A percentile compares a stretch with the other conserved stretches of the same genome.
These are phyloP conservation scores for Peromyscus eremicus DNA, from an alignment of 2,797 vertebrate species.

Conservation along the genomic window DNA sequence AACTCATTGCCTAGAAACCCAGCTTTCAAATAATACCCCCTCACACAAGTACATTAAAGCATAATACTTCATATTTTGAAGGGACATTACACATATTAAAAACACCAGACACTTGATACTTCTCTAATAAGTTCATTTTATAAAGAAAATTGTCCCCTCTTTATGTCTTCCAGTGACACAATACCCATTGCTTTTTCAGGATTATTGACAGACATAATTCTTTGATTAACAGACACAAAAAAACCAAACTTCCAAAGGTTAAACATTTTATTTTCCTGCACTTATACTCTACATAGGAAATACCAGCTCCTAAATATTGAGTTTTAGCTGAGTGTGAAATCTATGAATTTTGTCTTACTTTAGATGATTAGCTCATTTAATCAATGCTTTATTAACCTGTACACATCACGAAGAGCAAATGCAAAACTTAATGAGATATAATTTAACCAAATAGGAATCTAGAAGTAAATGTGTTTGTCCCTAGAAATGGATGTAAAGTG, in stretches of 20 bases:
- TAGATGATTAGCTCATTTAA: constrained; percentile 80
- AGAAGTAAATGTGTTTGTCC: not conserved
- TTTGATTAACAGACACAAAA: constrained; percentile 3
- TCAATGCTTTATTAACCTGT: constrained; percentile 76
- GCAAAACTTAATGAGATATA: constrained; percentile 48
- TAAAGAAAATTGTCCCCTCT: not conserved
- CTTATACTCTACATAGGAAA: constrained; percentile 30
- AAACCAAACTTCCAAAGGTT: not conserved
- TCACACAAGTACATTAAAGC: not conserved
- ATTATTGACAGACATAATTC: not conserved
- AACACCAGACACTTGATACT: not conserved
- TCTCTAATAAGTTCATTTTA: not conserved
- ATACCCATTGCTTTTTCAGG: not conserved
- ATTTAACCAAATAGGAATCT: constrained; percentile 28
- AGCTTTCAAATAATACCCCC: not conserved
- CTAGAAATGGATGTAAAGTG: not conserved
- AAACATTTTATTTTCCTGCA: constrained; percentile 11
- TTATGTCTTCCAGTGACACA: not conserved
- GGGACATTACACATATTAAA: not conserved
- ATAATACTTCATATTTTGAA: not conserved
- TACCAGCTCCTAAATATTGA: constrained; percentile 59
- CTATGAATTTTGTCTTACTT: constrained; percentile 72
- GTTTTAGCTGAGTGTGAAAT: constrained; percentile 74
- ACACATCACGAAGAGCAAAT: constrained; percentile 69
- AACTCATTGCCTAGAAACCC: not conserved